These are phyloP conservation scores for Papilio gigon DNA, from an alignment of 2,888 invertebrate species.

Conservation along the genomic window DNA sequence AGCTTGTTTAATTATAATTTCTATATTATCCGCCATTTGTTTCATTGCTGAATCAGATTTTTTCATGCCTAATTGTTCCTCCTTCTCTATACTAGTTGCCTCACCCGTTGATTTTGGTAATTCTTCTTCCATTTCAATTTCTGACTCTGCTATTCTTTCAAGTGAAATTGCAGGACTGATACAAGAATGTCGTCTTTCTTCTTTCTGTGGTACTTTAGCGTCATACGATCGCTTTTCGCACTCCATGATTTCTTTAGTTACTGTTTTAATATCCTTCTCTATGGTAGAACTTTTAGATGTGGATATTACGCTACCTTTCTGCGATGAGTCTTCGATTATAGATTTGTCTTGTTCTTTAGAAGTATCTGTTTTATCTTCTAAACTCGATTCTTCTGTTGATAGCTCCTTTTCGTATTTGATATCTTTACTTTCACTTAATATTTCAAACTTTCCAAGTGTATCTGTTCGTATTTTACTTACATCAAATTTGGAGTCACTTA, in stretches of 20 bases:
- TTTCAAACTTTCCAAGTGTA: conserved; percentile 69
- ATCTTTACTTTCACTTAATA: conserved; percentile 56
- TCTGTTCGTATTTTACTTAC: conserved; percentile 73
- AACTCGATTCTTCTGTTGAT: conserved; percentile 56
- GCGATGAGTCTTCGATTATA: conserved; percentile 74
- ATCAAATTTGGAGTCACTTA: conserved; percentile 63
- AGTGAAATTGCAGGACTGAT: conserved; percentile 77
- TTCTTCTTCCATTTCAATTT: conserved; percentile 75
- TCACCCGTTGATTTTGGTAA: conserved; percentile 47
- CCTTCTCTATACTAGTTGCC: conserved; percentile 43
- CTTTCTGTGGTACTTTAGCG: conserved; percentile 75
- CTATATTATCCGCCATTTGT: conserved; percentile 79
- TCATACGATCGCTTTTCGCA: conserved; percentile 75
- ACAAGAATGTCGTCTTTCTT: conserved; percentile 76
- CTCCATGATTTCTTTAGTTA: conserved; percentile 70
- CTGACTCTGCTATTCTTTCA: conserved; percentile 77
- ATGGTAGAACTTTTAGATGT: conserved; percentile 66
- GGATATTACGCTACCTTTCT: conserved; percentile 70
- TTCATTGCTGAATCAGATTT: conserved; percentile 80
- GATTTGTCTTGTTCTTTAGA: conserved; percentile 75
- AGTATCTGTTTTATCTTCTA: conserved; percentile 63
- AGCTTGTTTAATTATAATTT: conserved; percentile 79
- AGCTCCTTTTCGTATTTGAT: conserved; percentile 45
- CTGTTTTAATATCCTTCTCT: conserved; percentile 70
- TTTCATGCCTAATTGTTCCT: conserved; percentile 60